A percentile compares a stretch with the other conserved stretches of the same genome.
Conservation (phyloP, 2,113 vertebrate genomes). For the Labeo rohita region DNA sequence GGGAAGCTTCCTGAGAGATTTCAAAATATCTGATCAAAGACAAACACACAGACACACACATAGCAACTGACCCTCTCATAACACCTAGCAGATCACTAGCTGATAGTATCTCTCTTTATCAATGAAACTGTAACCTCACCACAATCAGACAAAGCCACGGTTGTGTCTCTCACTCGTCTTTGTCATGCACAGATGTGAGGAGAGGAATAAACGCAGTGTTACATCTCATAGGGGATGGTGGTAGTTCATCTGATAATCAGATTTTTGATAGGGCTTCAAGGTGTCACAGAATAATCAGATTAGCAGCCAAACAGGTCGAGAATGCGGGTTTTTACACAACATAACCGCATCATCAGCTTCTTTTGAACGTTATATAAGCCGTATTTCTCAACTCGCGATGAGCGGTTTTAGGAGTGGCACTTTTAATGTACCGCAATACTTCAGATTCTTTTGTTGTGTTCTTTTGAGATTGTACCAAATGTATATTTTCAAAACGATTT, state of each 20-base stretch:
- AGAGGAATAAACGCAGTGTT: constrained; percentile 67
- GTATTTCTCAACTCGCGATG: constrained; percentile 54
- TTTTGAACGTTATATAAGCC: constrained; percentile 66
- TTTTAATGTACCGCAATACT: constrained; percentile 60
- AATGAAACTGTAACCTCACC: constrained; percentile 59
- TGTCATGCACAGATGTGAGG: constrained; percentile 65
- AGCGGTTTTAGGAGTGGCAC: constrained; percentile 47
- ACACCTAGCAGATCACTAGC: constrained; percentile 23
- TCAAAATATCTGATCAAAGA: constrained; percentile 41
- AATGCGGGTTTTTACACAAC: constrained; percentile 65
- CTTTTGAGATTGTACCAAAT: not conserved
- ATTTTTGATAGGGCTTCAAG: constrained; percentile 58
- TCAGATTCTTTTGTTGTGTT: constrained; percentile 33
- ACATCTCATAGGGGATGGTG: constrained; percentile 72
- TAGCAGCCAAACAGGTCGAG: constrained; percentile 64
- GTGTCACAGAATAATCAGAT: constrained; percentile 69
- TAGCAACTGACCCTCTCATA: constrained; percentile 23
- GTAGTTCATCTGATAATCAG: constrained; percentile 66
- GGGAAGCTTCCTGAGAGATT: constrained; percentile 56
- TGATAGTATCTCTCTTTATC: constrained; percentile 25
- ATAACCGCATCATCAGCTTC: constrained; percentile 60
- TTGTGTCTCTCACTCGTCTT: constrained; percentile 52
- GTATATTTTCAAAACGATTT: not conserved
- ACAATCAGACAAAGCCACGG: constrained; percentile 62
- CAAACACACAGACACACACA: constrained; percentile 3